These are phyloP conservation scores for Orcinus orca DNA, from an alignment of 2,113 vertebrate genomes.

Conservation along the genomic window DNA sequence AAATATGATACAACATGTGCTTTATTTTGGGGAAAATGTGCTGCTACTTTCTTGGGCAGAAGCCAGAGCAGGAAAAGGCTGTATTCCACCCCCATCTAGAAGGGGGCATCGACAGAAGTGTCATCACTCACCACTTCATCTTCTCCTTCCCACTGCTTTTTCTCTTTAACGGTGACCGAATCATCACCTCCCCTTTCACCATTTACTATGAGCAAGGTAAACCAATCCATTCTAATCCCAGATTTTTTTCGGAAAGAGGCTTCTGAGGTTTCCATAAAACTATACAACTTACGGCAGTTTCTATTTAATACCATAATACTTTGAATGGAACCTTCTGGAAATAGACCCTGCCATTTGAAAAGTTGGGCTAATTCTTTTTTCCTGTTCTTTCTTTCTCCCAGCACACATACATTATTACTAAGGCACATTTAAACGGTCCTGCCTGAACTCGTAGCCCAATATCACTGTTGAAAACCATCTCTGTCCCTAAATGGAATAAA, in stretches of 20 bases:
- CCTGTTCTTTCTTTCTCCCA: slow-evolving; percentile 31
- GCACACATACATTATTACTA: background rate
- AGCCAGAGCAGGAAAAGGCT: background rate
- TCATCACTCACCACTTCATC: background rate
- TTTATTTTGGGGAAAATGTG: background rate
- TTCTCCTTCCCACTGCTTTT: background rate
- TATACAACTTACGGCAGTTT: background rate
- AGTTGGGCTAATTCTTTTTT: slow-evolving; percentile 5
- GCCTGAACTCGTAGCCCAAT: background rate
- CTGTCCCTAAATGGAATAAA: background rate
- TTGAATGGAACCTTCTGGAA: slow-evolving; percentile 42
- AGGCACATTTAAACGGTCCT: background rate
- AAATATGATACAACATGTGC: background rate
- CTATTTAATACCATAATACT: background rate
- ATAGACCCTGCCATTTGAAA: background rate
- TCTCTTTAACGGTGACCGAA: background rate
- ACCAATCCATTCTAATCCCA: background rate
- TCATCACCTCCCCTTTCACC: background rate
- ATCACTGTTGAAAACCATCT: background rate
- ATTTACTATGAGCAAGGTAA: background rate
- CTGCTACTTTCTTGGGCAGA: background rate
- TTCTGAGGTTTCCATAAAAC: slow-evolving; percentile 35
- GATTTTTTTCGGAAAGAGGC: slow-evolving; percentile 27
- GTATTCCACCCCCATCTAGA: background rate
- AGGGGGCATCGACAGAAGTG: background rate